A percentile compares a stretch with the other conserved stretches of the same genome.
These are phyloP conservation scores for Parotocinclus haroldoi DNA, from an alignment of 2,797 vertebrate genomes.

Conservation along the genomic window DNA sequence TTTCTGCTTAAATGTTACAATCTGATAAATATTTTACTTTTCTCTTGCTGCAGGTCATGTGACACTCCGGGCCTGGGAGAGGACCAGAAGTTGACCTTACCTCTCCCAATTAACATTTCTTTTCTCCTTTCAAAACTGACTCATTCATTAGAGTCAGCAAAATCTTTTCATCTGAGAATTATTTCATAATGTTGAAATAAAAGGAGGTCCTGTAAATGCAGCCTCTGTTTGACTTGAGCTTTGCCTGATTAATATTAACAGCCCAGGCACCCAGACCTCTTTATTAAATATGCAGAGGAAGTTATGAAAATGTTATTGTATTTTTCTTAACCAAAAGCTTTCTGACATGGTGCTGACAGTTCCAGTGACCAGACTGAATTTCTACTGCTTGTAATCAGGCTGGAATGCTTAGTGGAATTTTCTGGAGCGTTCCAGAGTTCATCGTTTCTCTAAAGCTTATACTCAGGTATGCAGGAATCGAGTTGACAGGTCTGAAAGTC, in stretches of 20 bases:
- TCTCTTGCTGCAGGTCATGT: too few relatives aligned
- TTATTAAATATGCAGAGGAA: slow-evolving; percentile 29
- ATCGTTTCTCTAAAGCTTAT: slow-evolving; percentile 28
- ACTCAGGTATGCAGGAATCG: slow-evolving; percentile 46
- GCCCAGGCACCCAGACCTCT: slow-evolving; percentile 23
- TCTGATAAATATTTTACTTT: too few relatives aligned
- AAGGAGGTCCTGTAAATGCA: slow-evolving; percentile 23
- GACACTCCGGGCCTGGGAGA: too few relatives aligned
- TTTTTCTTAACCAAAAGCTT: slow-evolving; percentile 43
- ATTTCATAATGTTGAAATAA: too few relatives aligned
- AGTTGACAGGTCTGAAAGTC: slow-evolving; percentile 43
- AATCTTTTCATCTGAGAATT: too few relatives aligned
- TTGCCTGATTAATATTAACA: slow-evolving; percentile 37
- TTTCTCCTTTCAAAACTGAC: too few relatives aligned
- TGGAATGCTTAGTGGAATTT: slow-evolving; percentile 23
- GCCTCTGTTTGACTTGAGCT: slow-evolving; percentile 58
- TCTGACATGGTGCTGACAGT: slow-evolving; percentile 32
- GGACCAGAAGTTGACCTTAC: too few relatives aligned
- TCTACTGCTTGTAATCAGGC: slow-evolving; percentile 22
- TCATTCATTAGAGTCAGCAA: too few relatives aligned
- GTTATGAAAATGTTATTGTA: slow-evolving; percentile 59
- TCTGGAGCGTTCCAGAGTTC: slow-evolving; percentile 31
- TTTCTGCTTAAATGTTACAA: too few relatives aligned
- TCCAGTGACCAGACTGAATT: slow-evolving; percentile 35
- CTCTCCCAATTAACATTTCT: too few relatives aligned